A percentile compares a stretch with the other conserved stretches of the same genome.
phyloP scores from a whole-genome alignment of 2,797 vertebrate species.

The Pangasius djambal region DNA sequence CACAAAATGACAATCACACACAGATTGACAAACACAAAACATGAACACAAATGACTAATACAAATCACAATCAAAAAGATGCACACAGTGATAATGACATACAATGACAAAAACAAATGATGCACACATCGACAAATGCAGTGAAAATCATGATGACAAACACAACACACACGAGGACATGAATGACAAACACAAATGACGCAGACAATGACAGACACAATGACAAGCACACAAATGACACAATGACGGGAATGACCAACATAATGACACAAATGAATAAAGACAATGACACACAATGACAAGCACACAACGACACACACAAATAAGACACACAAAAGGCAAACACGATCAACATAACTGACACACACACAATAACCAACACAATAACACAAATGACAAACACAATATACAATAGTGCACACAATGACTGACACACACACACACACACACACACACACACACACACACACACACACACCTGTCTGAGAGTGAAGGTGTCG shows the following conservation, averaged over 20 bases:
- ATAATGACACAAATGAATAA: neutral
- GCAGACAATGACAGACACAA: no score
- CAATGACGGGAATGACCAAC: neutral
- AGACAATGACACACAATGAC: no score
- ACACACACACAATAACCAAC: neutral
- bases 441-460: constrained; percentile 66
- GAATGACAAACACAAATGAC: neutral
- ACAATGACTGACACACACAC: neutral
- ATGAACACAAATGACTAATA: neutral
- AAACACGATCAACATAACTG: no score
- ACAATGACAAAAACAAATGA: no score
- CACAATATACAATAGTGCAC: neutral
- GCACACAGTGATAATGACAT: no score
- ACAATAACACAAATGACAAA: neutral
- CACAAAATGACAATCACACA: neutral
- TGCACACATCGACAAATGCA: no score
- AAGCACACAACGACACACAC: neutral
- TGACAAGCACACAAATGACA: neutral
- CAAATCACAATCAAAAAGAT: no score
- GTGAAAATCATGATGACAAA: neutral
- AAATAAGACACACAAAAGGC: neutral
- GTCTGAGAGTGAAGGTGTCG: constrained; percentile 93
- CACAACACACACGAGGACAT: neutral
- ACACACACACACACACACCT: constrained; percentile 74
- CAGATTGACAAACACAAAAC: neutral